Base-by-base conservation (phyloP, 2,113 vertebrate species). In the Alethe castanea region DNA sequence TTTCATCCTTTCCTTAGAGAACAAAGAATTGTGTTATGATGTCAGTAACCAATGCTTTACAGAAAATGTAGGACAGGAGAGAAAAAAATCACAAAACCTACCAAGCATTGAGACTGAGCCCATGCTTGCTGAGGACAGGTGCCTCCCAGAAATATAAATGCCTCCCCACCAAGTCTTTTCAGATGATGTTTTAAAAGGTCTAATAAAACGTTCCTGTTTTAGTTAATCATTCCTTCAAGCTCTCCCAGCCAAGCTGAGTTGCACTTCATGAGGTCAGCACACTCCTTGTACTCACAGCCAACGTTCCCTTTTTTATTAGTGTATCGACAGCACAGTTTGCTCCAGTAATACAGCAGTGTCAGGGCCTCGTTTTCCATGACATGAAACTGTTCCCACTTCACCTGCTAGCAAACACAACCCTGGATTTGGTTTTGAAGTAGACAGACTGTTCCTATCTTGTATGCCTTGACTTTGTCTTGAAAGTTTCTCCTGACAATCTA, bases 151-250 rank as follows among this genome's bases (percentile, higher is more conserved):
- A 70, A 70, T 12, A 15, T 13, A 90, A 88, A 88, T 24, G 16
- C 6, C 20, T 83, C 77, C 69, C 67, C 69, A 91, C 52, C 52
- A 26, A 47, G 22, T 7, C 76, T 62, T 80, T 80, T 73, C 66
- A 92, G 31, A 72, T 44, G 4, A 33, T 88, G 57, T 77, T 90
- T 83, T 33, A 44, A 92, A 62, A 92, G 42, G 44, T 50, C 72
- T 78, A 73, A 92, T 83, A 81, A 93, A 91, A 59, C 0, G 0
- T 66, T 90, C 50, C 67, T 81, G 67, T 5, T 92, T 90, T 36
- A 84, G 82, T 95, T 96, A 94, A 94, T 94, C 29, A 91, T 93
- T 90, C 65, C 69, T 93, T 78, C 47, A 54, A 71, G 47, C 52
- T 90, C 72, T 88, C 44, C 56, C 69, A 74, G 67, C 35, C 56